phyloP scores from a whole-genome alignment of 2,888 invertebrate species.

The Drosophila cognata region DNA sequence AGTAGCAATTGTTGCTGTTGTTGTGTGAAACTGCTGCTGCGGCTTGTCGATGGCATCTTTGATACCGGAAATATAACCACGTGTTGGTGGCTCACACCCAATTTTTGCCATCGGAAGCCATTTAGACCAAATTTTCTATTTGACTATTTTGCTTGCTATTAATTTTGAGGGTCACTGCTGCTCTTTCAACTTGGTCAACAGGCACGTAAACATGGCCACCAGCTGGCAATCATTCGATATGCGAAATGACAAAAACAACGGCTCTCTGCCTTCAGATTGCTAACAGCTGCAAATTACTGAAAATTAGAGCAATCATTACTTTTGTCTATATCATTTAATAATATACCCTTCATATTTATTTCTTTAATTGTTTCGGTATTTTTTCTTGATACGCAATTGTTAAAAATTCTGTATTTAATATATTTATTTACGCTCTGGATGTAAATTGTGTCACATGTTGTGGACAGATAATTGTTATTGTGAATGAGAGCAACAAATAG shows the following conservation, averaged over 20 bases:
- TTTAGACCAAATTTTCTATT: conserved; percentile 17
- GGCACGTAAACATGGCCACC: conserved; percentile 58
- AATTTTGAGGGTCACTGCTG: not conserved
- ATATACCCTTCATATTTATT: not conserved
- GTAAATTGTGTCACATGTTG: not conserved
- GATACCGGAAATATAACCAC: conserved; percentile 57
- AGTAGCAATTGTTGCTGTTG: conserved; percentile 1
- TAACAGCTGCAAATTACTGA: not conserved
- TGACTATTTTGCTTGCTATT: conserved; percentile 1
- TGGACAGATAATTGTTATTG: not conserved
- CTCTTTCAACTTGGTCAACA: conserved; percentile 23
- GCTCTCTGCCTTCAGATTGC: not conserved
- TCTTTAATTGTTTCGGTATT: not conserved
- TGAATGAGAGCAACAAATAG: not conserved
- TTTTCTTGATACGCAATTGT: not conserved
- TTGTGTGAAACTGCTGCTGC: not conserved
- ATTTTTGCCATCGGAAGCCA: conserved; percentile 33
- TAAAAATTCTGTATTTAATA: not conserved
- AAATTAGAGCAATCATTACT: not conserved
- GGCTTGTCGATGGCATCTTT: conserved; percentile 40
- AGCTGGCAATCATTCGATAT: conserved; percentile 24
- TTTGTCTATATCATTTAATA: not conserved
- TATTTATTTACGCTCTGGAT: not conserved
- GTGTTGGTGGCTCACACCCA: conserved; percentile 55
- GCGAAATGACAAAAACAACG: not conserved